phyloP scores from a whole-genome alignment of 2,797 vertebrate species.

The Pseudotriccus pelzelni region DNA sequence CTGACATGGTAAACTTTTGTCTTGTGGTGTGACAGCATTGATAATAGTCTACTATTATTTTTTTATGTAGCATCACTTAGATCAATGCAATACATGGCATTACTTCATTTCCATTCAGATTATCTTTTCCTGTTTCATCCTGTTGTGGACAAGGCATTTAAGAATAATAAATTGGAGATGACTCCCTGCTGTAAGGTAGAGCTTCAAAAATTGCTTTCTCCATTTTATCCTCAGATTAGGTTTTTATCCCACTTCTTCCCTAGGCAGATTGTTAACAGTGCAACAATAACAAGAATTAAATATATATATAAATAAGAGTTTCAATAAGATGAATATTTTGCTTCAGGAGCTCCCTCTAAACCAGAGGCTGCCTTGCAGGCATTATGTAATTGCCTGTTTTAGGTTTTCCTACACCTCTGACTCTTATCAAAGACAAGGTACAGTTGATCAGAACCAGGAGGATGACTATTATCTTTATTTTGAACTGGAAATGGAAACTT shows the following conservation, averaged over 20 bases:
- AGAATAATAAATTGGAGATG: background rate
- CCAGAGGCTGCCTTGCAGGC: background rate
- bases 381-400: background rate
- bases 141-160: background rate
- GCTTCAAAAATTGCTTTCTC: background rate
- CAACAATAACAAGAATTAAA: background rate
- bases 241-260: background rate
- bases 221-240: background rate
- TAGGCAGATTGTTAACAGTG: background rate
- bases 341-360: background rate
- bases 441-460: background rate
- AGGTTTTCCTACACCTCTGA: background rate
- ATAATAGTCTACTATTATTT: background rate
- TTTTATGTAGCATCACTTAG: background rate
- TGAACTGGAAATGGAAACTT: background rate
- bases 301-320: background rate
- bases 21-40: background rate
- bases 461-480: background rate
- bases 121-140: background rate
- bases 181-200: background rate
- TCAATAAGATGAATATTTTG: background rate
- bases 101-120: background rate
- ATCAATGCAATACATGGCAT: background rate
- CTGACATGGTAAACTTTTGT: background rate
- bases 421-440: background rate